Conservation (phyloP, 2,113 vertebrate genomes). For the Pelvicachromis taeniatus region DNA sequence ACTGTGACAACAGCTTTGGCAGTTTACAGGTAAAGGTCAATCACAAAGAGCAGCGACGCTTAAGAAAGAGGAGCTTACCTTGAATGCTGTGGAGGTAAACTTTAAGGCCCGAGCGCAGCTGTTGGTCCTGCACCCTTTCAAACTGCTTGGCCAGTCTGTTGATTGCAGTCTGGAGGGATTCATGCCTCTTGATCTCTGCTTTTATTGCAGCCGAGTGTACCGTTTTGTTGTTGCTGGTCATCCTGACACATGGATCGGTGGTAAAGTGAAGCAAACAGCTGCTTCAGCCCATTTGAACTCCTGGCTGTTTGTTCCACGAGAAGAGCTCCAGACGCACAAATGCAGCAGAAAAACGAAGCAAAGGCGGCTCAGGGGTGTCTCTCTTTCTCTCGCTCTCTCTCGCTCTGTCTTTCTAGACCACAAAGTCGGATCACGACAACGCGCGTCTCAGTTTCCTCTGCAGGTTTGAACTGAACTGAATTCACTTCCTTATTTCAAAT, state of each 20-base stretch:
- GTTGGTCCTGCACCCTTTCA: slow-evolving; percentile 69
- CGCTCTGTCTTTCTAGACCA: slow-evolving; percentile 39
- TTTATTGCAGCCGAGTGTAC: slow-evolving; percentile 73
- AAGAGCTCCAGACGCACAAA: background rate
- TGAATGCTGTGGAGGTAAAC: slow-evolving; percentile 71
- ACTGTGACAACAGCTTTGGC: background rate
- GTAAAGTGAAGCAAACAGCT: slow-evolving; percentile 3
- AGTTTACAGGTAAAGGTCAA: background rate
- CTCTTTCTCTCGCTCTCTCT: background rate
- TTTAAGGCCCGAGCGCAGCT: slow-evolving; percentile 71
- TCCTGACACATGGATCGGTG: slow-evolving; percentile 60
- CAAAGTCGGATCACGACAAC: slow-evolving; percentile 29
- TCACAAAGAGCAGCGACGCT: background rate
- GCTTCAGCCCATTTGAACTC: slow-evolving; percentile 64
- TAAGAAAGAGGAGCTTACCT: slow-evolving; percentile 65
- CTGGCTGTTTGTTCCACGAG: background rate
- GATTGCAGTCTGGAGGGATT: slow-evolving; percentile 68
- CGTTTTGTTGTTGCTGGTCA: slow-evolving; percentile 71
- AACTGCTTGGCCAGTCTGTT: slow-evolving; percentile 71
- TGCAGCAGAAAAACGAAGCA: background rate
- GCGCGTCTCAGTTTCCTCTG: slow-evolving; percentile 66
- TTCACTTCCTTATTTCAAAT: slow-evolving; percentile 74
- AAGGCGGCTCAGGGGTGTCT: background rate
- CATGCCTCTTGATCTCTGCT: slow-evolving; percentile 76
- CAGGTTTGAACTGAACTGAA: slow-evolving; percentile 56